Evolutionary conservation across 1,140 invertebrate genomes (phyloP).

Genomic region (Proctacanthus coquilletti): DNA sequence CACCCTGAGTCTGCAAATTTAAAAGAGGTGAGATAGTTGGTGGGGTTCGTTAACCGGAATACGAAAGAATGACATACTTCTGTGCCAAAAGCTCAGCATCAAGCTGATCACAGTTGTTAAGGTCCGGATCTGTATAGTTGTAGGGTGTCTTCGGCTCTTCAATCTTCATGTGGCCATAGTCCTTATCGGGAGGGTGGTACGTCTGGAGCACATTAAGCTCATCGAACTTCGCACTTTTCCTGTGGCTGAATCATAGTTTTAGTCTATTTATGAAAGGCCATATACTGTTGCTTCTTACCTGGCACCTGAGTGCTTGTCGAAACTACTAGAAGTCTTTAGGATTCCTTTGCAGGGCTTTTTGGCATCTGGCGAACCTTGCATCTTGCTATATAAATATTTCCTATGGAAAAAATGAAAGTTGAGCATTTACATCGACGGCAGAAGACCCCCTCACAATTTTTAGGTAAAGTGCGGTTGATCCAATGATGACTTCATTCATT

Average conservation of each 20-base stretch:
- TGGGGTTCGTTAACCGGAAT: too few relatives aligned
- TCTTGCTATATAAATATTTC: too few relatives aligned
- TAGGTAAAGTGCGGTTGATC: too few relatives aligned
- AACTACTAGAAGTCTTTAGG: slow-evolving; percentile 79
- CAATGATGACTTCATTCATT: too few relatives aligned
- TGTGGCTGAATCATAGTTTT: slow-evolving; percentile 33
- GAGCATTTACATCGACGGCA: too few relatives aligned
- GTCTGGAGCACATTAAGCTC: slow-evolving; percentile 99
- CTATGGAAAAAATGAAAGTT: too few relatives aligned
- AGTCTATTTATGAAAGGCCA: slow-evolving; percentile 16
- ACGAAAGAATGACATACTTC: slow-evolving; percentile 31
- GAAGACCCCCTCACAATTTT: too few relatives aligned
- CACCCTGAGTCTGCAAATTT: slow-evolving; percentile 28
- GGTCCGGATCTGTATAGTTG: slow-evolving; percentile 57
- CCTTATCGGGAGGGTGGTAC: slow-evolving; percentile 92
- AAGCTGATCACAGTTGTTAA: slow-evolving; percentile 52
- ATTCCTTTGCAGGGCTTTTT: slow-evolving; percentile 82
- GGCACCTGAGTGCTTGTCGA: slow-evolving; percentile 53
- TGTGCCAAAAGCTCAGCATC: slow-evolving; percentile 65
- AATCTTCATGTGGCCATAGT: slow-evolving; percentile 99
- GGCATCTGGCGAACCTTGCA: slow-evolving; percentile 28
- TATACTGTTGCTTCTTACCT: slow-evolving; percentile 17
- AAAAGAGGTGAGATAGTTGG: too few relatives aligned
- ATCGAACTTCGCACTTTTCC: slow-evolving; percentile 84
- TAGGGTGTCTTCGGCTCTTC: slow-evolving; percentile 97